phyloP scores from a whole-genome alignment of 2,888 invertebrate species.

The Hyposoter dolosus region DNA sequence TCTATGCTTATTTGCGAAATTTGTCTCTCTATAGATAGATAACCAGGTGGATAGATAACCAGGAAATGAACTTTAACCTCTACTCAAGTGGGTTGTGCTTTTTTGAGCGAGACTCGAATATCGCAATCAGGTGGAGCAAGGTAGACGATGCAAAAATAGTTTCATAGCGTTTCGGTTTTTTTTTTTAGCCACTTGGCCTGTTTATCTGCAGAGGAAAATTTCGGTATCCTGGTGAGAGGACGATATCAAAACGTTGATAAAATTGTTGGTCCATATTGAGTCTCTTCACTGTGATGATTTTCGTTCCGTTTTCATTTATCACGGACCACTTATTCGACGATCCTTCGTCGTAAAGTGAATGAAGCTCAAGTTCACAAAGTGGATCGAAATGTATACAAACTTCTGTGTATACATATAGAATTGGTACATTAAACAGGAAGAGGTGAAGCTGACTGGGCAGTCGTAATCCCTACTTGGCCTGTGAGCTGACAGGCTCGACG shows the following conservation, averaged over 20 bases:
- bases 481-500: conserved; percentile 25
- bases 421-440: conserved; percentile 15
- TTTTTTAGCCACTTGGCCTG: conserved; percentile 40
- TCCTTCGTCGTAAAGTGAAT: conserved; percentile 38
- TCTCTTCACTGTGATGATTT: conserved; percentile 19
- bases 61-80: conserved; percentile 66
- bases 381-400: conserved; percentile 4
- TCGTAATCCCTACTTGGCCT: conserved; percentile 51
- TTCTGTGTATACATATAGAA: conserved; percentile 2
- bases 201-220: conserved; percentile 28
- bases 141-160: conserved; percentile 29
- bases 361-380: conserved; percentile 21
- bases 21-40: background rate
- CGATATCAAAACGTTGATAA: conserved; percentile 39
- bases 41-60: conserved; percentile 18
- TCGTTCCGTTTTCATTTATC: conserved; percentile 38
- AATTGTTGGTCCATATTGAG: conserved; percentile 37
- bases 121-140: conserved; percentile 20
- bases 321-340: conserved; percentile 57
- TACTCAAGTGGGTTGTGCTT: conserved; percentile 37
- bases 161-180: conserved; percentile 31
- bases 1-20: background rate
- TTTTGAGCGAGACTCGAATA: conserved; percentile 38
- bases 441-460: conserved; percentile 42
- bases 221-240: conserved; percentile 49